phyloP scores from a whole-genome alignment of 2,113 vertebrate genomes.

The Sebastes schlegelii region DNA sequence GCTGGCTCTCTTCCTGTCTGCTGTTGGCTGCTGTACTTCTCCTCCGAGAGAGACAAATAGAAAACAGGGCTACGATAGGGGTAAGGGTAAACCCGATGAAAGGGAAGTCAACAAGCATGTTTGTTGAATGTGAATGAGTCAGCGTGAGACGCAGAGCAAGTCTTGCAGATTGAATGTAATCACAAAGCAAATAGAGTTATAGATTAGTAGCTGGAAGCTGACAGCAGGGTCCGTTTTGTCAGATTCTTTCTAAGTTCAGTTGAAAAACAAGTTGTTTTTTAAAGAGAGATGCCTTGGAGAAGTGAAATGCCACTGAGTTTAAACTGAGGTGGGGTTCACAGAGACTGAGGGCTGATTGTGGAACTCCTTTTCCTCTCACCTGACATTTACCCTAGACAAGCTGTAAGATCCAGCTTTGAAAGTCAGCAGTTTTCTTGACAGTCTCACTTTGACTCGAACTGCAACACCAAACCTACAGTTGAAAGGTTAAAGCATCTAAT shows the following conservation, averaged over 20 bases:
- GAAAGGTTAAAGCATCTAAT: neutral
- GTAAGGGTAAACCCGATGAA: neutral
- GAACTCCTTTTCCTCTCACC: neutral
- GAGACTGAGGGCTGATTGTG: neutral
- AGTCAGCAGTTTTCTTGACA: neutral
- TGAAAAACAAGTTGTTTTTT: neutral
- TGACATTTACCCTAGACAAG: neutral
- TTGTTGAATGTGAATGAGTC: constrained; percentile 24
- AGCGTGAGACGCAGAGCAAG: neutral
- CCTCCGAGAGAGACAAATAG: neutral
- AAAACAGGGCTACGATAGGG: neutral
- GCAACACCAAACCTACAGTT: neutral
- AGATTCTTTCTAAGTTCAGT: neutral
- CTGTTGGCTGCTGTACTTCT: neutral
- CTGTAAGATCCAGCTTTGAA: neutral
- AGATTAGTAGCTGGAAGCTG: neutral
- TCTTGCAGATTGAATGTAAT: neutral
- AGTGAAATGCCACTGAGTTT: neutral
- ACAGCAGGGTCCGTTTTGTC: neutral
- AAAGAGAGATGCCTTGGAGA: neutral
- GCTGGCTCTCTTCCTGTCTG: constrained; percentile 22
- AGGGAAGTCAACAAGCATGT: neutral
- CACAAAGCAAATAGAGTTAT: neutral
- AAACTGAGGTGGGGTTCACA: neutral
- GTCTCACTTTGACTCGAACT: constrained; percentile 8